Percentiles rank a stretch among this genome's conserved stretches.
phyloP scores from a whole-genome alignment of 2,113 vertebrate genomes.

The Picathartes gymnocephalus region DNA sequence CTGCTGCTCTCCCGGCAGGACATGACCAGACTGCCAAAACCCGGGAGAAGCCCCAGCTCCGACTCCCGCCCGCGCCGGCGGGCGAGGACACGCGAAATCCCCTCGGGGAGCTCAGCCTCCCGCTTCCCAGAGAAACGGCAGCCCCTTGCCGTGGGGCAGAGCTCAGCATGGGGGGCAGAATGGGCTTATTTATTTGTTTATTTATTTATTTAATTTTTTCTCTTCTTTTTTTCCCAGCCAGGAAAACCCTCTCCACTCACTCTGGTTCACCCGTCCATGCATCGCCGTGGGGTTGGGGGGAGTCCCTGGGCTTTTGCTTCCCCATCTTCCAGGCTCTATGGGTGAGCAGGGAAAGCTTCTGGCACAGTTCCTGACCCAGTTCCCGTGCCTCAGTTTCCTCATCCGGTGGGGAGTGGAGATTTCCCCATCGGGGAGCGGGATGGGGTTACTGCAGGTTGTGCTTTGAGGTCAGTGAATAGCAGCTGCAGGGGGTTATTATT shows the following conservation, averaged over 20 bases:
- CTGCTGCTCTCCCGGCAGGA: not conserved
- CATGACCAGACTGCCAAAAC: conserved; percentile 21
- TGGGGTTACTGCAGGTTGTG: not conserved
- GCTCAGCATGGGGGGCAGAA: not conserved
- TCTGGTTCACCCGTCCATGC: fast-evolving
- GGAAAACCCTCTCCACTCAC: not conserved
- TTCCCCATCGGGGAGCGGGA: not conserved
- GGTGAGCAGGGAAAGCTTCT: not conserved
- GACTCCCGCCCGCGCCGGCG: not conserved
- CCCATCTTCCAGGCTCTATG: not conserved
- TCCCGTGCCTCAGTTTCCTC: conserved; percentile 25
- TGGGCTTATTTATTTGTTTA: not conserved
- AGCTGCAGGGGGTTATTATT: not conserved
- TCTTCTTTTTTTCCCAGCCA: fast-evolving
- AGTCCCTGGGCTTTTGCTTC: not conserved
- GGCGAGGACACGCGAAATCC: not conserved
- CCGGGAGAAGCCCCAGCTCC: not conserved
- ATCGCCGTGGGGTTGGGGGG: fast-evolving
- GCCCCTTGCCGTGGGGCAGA: not conserved
- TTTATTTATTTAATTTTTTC: not conserved
- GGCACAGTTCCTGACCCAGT: not conserved
- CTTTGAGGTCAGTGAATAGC: not conserved
- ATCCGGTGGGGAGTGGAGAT: not conserved
- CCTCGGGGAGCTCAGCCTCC: not conserved
- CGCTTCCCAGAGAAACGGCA: fast-evolving